Evolutionary conservation across 2,113 vertebrate genomes (phyloP).

Genomic region (Protobothrops flavoviridis): DNA sequence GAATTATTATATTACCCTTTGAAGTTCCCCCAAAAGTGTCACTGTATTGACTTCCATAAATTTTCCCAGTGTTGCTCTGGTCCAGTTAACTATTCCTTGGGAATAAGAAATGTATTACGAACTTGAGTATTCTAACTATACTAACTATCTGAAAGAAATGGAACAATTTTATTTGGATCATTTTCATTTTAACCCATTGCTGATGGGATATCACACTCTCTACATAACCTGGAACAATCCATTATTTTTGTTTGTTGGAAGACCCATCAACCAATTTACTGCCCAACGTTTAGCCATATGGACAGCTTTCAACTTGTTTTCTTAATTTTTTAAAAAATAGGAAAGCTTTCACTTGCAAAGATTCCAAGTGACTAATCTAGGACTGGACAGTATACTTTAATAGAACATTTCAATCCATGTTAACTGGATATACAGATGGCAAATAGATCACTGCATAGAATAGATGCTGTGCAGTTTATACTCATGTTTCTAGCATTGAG

Average conservation of each 20-base stretch:
- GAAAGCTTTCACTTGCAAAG: background rate
- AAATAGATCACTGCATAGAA: background rate
- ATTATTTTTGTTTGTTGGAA: too few species aligned
- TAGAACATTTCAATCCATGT: background rate
- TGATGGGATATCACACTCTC: background rate
- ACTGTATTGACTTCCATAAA: background rate
- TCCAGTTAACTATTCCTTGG: background rate
- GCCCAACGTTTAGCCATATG: background rate
- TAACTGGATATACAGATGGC: background rate
- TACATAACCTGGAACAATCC: background rate
- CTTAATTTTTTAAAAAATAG: background rate
- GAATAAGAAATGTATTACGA: background rate
- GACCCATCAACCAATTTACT: background rate
- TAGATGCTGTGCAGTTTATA: background rate
- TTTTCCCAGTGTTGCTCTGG: background rate
- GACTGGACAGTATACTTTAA: background rate
- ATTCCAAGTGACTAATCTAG: background rate
- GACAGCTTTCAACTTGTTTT: background rate
- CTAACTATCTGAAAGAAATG: background rate
- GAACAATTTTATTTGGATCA: background rate
- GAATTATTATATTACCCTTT: background rate
- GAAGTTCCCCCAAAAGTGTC: background rate
- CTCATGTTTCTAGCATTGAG: background rate
- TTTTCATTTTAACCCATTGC: background rate
- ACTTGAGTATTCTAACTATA: background rate